Conservation (phyloP, 2,113 vertebrate genomes). For the Pseudonaja textilis region DNA sequence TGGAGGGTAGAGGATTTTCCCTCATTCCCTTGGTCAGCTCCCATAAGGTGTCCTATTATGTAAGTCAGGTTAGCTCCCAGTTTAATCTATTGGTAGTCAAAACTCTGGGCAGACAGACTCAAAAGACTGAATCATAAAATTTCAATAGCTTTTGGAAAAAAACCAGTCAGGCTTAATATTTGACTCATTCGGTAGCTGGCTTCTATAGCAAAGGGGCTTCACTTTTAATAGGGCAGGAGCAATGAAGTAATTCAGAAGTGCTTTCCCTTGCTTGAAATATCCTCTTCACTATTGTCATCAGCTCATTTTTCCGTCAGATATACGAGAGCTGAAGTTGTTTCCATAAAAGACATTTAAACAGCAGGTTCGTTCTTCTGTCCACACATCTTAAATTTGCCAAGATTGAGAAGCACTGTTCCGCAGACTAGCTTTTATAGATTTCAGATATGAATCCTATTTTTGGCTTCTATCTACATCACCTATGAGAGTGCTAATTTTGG, state of each 20-base stretch:
- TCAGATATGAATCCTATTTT: not conserved
- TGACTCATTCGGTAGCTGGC: slow-evolving; percentile 63
- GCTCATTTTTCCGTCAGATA: not conserved
- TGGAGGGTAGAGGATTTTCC: not conserved
- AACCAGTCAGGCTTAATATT: slow-evolving; percentile 46
- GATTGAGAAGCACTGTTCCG: not conserved
- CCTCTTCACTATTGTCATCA: not conserved
- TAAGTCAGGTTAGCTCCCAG: slow-evolving; percentile 37
- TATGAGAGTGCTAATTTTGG: not conserved
- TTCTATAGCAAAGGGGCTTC: slow-evolving; percentile 57
- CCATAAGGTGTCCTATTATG: slow-evolving; percentile 31
- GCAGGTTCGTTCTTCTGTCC: not conserved
- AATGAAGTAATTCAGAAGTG: slow-evolving; percentile 59
- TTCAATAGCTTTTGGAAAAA: slow-evolving; percentile 42
- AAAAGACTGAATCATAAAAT: slow-evolving; percentile 26
- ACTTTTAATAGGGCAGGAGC: slow-evolving; percentile 59
- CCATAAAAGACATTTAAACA: not conserved
- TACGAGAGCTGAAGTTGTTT: not conserved
- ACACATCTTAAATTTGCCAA: not conserved
- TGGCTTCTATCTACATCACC: not conserved
- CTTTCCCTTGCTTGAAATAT: slow-evolving; percentile 12
- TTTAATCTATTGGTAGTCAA: slow-evolving; percentile 40
- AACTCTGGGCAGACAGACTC: not conserved
- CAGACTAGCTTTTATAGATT: not conserved
- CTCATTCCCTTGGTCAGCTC: slow-evolving; percentile 38